These are phyloP conservation scores for Folsomia manolachei DNA, from an alignment of 2,888 invertebrate species.

Conservation along the genomic window DNA sequence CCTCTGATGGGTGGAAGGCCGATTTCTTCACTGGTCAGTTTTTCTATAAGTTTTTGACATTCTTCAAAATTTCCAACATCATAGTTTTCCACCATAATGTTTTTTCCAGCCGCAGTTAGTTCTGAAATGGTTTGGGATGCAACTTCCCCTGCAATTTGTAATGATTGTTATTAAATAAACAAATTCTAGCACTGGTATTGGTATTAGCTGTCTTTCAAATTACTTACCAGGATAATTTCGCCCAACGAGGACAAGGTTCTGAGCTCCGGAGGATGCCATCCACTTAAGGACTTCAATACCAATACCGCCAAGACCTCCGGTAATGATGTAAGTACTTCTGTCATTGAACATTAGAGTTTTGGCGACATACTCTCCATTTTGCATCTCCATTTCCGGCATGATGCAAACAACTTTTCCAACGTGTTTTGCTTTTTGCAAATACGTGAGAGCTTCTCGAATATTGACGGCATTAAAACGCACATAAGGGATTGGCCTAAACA, in stretches of 20 bases:
- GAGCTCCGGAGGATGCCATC: conserved; percentile 32
- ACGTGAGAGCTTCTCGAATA: conserved; percentile 27
- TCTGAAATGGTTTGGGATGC: background rate
- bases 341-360: conserved; percentile 28
- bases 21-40: background rate
- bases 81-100: background rate
- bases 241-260: conserved; percentile 24
- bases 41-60: conserved; percentile 1
- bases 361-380: conserved; percentile 10
- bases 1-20: conserved; percentile 26
- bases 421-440: conserved; percentile 32
- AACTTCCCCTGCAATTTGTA: too few species aligned
- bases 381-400: conserved; percentile 29
- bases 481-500: conserved; percentile 22
- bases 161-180: too few species aligned
- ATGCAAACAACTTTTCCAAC: conserved; percentile 34
- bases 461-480: conserved; percentile 20
- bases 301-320: conserved; percentile 40
- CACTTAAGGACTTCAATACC: conserved; percentile 35
- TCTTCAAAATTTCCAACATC: conserved; percentile 29
- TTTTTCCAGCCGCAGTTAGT: background rate
- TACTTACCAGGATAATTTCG: conserved; percentile 24
- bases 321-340: conserved; percentile 31
- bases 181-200: too few species aligned
- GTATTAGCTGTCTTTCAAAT: too few species aligned